A percentile compares a stretch with the other conserved stretches of the same genome.
Evolutionary conservation across 2,888 invertebrate species (phyloP).

Genomic region (Diplolepis rosae): DNA sequence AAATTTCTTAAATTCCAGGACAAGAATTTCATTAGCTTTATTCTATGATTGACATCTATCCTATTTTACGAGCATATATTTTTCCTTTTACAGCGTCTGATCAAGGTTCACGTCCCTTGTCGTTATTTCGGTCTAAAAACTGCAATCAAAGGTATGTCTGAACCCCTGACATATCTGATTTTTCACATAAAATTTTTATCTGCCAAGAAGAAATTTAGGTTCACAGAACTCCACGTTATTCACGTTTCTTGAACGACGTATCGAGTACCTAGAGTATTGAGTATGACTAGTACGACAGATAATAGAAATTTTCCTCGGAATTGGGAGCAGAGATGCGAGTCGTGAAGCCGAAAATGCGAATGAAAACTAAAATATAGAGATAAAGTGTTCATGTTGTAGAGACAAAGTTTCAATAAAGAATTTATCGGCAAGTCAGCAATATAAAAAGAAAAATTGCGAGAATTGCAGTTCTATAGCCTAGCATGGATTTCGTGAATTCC

Average conservation of each 20-base stretch:
- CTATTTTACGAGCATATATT: conserved; percentile 16
- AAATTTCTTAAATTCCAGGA: conserved; percentile 1
- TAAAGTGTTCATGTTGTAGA: conserved; percentile 30
- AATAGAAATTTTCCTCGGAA: conserved; percentile 41
- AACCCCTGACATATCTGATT: conserved; percentile 4
- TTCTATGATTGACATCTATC: conserved; percentile 4
- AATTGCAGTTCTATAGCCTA: conserved; percentile 41
- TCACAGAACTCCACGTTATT: conserved; percentile 1
- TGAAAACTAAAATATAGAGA: conserved; percentile 32
- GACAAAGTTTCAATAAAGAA: conserved; percentile 43
- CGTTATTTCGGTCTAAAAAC: conserved; percentile 12
- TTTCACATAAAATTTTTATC: conserved; percentile 7
- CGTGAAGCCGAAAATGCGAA: conserved; percentile 14
- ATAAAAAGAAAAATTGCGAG: conserved; percentile 43
- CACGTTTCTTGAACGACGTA: conserved; percentile 25
- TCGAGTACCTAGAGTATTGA: conserved; percentile 32
- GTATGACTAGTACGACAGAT: conserved; percentile 35
- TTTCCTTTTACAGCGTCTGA: background rate
- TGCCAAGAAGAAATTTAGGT: background rate
- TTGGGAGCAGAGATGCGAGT: conserved; percentile 33
- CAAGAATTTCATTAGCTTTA: conserved; percentile 22
- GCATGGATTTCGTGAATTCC: conserved; percentile 46
- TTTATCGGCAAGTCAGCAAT: conserved; percentile 40
- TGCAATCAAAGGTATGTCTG: background rate
- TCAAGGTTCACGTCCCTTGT: background rate